phyloP scores from a whole-genome alignment of 2,888 invertebrate genomes.

The Troilus luridus region DNA sequence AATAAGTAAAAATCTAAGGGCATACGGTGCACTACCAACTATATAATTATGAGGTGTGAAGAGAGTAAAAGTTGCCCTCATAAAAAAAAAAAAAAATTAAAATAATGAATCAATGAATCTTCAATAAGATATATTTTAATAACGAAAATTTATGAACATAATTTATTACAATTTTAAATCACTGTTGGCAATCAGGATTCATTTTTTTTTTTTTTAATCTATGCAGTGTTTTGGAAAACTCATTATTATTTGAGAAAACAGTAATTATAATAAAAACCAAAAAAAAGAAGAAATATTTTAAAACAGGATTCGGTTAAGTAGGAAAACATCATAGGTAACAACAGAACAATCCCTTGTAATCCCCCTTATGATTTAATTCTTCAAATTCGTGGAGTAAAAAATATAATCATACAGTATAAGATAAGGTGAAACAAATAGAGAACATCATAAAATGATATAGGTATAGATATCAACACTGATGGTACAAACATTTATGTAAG shows the following conservation, averaged over 20 bases:
- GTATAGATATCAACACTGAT: not conserved
- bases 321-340: not conserved
- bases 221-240: constrained; percentile 11
- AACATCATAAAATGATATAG: not conserved
- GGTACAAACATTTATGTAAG: not conserved
- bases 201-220: not conserved
- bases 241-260: constrained; percentile 29
- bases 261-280: not conserved
- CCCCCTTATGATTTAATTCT: not conserved
- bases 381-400: not conserved
- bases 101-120: not conserved
- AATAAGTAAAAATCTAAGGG: constrained; percentile 50
- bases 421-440: not conserved
- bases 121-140: not conserved
- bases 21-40: constrained; percentile 54
- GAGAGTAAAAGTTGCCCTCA: constrained; percentile 38
- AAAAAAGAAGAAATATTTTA: not conserved
- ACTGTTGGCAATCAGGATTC: constrained; percentile 26
- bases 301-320: not conserved
- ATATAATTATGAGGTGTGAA: constrained; percentile 28
- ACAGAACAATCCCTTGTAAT: not conserved
- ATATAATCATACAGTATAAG: not conserved
- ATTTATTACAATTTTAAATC: not conserved
- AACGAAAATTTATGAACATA: not conserved
- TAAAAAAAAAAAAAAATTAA: not conserved